Base-by-base conservation (phyloP, 2,113 vertebrate genomes). In the Balaeniceps rex region DNA sequence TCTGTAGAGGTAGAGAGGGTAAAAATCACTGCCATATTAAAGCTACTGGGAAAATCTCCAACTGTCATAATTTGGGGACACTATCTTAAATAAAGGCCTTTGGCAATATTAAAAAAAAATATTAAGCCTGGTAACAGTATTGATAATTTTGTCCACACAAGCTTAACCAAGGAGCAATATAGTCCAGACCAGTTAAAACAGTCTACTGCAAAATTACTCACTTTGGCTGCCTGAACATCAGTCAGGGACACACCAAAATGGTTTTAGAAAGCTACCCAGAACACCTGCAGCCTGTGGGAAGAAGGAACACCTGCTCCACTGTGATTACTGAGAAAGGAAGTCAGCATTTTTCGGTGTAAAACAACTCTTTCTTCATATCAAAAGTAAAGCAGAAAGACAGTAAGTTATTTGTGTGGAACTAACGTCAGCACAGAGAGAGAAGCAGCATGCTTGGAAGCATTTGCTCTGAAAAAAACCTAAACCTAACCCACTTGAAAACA, bases 381-480 rank as follows among this genome's bases (percentile, higher is more conserved):
- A 91, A 97, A 90, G 82, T 88, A 60, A 83, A 95, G 23, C 47
- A 96, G 86, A 93, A 87, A 95, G 60, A 90, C 68, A 87, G 77
- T 71, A 52, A 78, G 38, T 78, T 94, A 71, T 94, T 91, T 89
- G 69, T 94, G 83, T 79, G 51, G 86, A 75, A 83, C 40, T 76
- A 82, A 19, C 9, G 2, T 83, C 60, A 92, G 38, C 55, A 75
- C 22, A 66, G 31, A 85, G 33, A 78, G 25, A 78, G 69, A 54
- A 75, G 69, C 34, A 87, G 71, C 15, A 34, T 19, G 9, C 46
- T 90, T 95, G 46, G 66, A 88, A 94, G n/a, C 19, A 34, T 90
- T 91, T 91, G 6, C 10, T 42, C 81, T 89, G 58, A 85, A 91
- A 87, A 84, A 79, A 46, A 9, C 0, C 9, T 29, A 58, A 84